Conservation (phyloP, 2,797 vertebrate species). For the Schizopygopsis pylzovi region DNA sequence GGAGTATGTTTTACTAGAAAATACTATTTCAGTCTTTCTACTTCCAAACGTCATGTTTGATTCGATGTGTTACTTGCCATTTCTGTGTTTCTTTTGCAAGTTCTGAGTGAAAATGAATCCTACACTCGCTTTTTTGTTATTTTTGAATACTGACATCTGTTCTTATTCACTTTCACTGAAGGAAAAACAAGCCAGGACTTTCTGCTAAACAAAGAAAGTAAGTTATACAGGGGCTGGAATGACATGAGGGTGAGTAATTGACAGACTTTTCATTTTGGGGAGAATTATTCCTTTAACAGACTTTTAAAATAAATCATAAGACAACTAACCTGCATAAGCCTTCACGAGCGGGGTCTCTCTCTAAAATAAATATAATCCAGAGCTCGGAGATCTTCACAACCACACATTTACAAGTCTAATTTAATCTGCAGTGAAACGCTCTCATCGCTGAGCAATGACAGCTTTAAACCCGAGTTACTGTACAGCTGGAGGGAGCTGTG, state of each 20-base stretch:
- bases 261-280: not conserved
- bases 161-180: not conserved
- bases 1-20: not conserved
- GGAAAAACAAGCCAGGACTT: not conserved
- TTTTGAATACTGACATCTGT: not conserved
- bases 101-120: not conserved
- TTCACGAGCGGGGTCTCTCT: slow-evolving; percentile 81
- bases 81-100: too few relatives aligned
- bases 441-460: slow-evolving; percentile 90
- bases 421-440: slow-evolving; percentile 90
- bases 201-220: not conserved
- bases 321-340: slow-evolving; percentile 58
- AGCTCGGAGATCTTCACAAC: slow-evolving; percentile 84
- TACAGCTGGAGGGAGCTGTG: slow-evolving; percentile 89
- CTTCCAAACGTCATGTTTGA: not conserved
- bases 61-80: too few relatives aligned
- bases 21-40: not conserved
- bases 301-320: not conserved
- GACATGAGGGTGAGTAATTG: not conserved
- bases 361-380: slow-evolving; percentile 81
- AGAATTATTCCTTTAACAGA: slow-evolving; percentile 11
- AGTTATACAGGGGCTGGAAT: not conserved
- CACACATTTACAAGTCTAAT: slow-evolving; percentile 95
- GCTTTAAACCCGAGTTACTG: slow-evolving; percentile 79
- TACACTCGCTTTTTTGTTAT: not conserved